These are phyloP conservation scores for Columbina picui DNA, from an alignment of 2,113 vertebrate species.

Conservation along the genomic window DNA sequence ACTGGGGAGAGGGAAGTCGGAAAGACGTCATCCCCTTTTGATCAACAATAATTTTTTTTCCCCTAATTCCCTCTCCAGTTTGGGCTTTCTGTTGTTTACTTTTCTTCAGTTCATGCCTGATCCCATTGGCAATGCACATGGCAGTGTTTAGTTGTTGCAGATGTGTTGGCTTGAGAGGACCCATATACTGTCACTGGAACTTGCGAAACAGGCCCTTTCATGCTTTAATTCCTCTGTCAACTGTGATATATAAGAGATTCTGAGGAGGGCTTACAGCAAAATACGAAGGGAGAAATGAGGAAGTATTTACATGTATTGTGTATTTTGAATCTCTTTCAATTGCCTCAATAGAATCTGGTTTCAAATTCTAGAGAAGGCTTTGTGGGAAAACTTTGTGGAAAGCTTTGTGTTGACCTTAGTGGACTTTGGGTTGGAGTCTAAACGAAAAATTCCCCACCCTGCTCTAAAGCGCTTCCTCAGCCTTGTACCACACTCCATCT, in stretches of 20 bases:
- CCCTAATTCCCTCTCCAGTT: neutral
- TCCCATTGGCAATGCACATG: neutral
- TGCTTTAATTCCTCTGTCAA: neutral
- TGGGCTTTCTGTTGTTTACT: neutral
- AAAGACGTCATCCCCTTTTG: neutral
- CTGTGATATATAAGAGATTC: neutral
- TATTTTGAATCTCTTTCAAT: neutral
- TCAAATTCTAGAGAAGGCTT: neutral
- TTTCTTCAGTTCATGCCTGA: neutral
- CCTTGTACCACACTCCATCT: accelerated
- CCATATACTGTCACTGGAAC: accelerated
- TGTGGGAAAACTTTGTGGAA: no score
- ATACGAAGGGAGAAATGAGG: neutral
- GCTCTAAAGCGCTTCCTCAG: neutral
- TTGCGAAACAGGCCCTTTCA: neutral
- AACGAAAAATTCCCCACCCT: neutral
- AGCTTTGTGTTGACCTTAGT: neutral
- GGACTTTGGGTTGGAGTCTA: neutral
- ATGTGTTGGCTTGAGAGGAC: neutral
- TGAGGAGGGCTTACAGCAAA: neutral
- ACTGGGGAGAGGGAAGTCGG: neutral
- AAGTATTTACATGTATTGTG: neutral
- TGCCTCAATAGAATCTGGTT: neutral
- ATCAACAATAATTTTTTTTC: no score
- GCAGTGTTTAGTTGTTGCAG: neutral